phyloP scores from a whole-genome alignment of 37 sponge, comb jelly and placozoan species.

The Hormiphora californensis region DNA sequence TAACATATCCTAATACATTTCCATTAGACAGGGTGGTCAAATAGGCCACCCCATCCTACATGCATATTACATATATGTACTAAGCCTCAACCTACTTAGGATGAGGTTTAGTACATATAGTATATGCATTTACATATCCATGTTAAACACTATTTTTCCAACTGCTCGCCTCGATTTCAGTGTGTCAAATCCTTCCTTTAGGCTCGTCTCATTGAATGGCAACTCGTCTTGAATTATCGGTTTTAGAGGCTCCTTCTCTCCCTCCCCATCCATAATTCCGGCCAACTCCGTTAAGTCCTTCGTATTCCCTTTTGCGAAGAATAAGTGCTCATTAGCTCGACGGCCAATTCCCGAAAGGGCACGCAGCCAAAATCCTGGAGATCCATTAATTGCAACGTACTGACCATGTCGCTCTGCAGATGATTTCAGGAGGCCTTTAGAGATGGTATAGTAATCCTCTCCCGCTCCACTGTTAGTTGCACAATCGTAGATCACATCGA shows the following conservation, averaged over 20 bases:
- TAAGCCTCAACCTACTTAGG: no score
- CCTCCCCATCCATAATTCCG: not conserved
- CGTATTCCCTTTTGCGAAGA: not conserved
- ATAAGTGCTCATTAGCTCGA: not conserved
- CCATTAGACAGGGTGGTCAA: no score
- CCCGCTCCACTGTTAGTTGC: slow-evolving; percentile 39
- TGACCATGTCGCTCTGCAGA: not conserved
- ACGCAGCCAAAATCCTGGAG: not conserved
- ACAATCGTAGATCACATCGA: slow-evolving; percentile 44
- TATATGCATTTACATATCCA: no score
- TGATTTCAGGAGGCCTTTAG: not conserved
- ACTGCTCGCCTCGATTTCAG: not conserved
- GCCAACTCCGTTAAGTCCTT: not conserved
- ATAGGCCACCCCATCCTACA: no score
- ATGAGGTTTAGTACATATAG: no score
- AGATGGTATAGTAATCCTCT: slow-evolving; percentile 2
- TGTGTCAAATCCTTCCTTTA: not conserved
- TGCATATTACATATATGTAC: no score
- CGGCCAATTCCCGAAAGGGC: not conserved
- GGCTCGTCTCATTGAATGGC: not conserved
- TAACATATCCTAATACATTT: no score
- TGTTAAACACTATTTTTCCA: slow-evolving; percentile 26
- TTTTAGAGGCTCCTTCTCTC: not conserved
- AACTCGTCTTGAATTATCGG: not conserved
- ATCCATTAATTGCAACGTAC: slow-evolving; percentile 43